Evolutionary conservation across 2,113 vertebrate species (phyloP).

Genomic region (Hylia prasina): DNA sequence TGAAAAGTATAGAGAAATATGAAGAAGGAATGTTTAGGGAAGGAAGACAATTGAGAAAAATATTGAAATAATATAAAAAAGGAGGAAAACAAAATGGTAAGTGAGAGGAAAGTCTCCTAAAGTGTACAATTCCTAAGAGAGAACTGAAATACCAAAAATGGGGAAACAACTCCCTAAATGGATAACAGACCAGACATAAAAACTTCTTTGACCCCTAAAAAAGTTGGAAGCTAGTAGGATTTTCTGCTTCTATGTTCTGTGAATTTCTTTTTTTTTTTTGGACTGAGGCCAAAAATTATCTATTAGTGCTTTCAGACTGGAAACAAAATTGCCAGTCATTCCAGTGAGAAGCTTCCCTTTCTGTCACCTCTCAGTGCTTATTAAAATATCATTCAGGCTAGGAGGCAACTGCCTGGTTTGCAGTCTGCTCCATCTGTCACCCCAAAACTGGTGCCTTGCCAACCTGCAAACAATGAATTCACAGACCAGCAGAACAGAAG

Average conservation of each 20-base stretch:
- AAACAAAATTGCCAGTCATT: constrained; percentile 60
- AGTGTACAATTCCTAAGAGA: background rate
- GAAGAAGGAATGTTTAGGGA: background rate
- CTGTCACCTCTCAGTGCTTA: constrained; percentile 55
- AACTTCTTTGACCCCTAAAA: background rate
- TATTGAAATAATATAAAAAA: background rate
- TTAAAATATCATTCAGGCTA: constrained; percentile 62
- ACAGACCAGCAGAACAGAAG: constrained; percentile 6
- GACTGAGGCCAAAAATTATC: constrained; percentile 22
- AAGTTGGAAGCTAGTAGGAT: background rate
- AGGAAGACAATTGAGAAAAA: background rate
- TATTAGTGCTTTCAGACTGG: constrained; percentile 47
- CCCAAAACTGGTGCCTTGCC: constrained; percentile 34
- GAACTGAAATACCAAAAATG: background rate
- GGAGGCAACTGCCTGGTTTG: constrained; percentile 38
- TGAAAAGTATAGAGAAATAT: background rate
- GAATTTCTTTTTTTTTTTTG: background rate
- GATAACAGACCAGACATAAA: background rate
- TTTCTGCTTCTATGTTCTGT: background rate
- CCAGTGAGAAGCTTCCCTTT: constrained; percentile 14
- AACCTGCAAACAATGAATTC: constrained; percentile 36
- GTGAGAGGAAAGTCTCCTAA: background rate
- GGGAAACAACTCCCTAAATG: background rate
- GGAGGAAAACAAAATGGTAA: background rate
- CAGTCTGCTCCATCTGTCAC: constrained; percentile 54